Evolutionary conservation across 1,140 invertebrate species (phyloP), one percentile per base, ranked within the genome.

Genomic region (Leptonema lineaticorne): DNA sequence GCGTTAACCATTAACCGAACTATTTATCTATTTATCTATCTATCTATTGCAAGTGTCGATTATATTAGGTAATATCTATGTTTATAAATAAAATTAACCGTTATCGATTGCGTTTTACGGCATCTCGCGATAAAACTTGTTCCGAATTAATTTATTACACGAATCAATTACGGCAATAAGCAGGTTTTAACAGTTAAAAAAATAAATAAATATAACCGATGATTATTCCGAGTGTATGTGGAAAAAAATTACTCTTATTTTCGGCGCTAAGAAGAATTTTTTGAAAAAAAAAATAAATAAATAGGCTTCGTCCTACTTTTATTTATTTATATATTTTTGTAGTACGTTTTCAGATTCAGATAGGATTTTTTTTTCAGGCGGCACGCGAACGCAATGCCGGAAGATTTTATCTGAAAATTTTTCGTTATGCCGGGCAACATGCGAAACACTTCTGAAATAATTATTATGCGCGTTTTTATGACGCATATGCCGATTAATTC

Each of bases 231-330:
- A 33, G 30, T 14, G 14, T 14, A 45, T 2, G 16, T 7, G 16
- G 3, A 45, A 45, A 45, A 45, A 45, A 4, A 3, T 16, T 3
- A 45, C 11, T 45, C 37, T 45, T n/a, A 45, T n/a, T 45, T 45
- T 45, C 14, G 4, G 37, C 14, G 14, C 16, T 45, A n/a, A n/a
- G n/a, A n/a, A n/a, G n/a, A n/a, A n/a, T n/a, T n/a, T n/a, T n/a
- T n/a, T n/a, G n/a, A n/a, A n/a, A n/a, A n/a, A n/a, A n/a, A n/a
- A n/a, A n/a, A n/a, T n/a, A n/a, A 41, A 11, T 4, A 53, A 53
- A 24, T 53, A 53, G 50, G 50, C 50, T 53, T 26, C 50, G 50
- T 53, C 50, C 50, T 53, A 53, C 27, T 53, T 53, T 53, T 53
- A 26, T 53, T 22, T 11, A 4, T 50, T n/a, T 18, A 50, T 18